Evolutionary conservation across 2,797 vertebrate species (phyloP).

Genomic region (Neopelma chrysocephalum): DNA sequence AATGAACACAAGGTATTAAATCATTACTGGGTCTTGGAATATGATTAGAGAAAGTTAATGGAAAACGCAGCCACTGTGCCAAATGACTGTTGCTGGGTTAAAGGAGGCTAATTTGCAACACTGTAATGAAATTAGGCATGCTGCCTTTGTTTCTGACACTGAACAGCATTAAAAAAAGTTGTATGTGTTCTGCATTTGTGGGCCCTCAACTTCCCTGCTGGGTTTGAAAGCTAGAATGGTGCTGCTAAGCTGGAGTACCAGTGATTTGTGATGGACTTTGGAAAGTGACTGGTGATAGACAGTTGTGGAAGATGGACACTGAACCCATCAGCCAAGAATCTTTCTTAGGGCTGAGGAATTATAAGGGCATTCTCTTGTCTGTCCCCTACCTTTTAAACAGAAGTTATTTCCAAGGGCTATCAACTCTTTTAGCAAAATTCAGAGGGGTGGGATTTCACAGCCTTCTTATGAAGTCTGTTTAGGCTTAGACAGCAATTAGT

Average conservation of each 20-base stretch:
- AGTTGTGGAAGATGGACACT: background rate
- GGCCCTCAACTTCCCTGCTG: background rate
- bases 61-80: slow-evolving; percentile 54
- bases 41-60: slow-evolving; percentile 67
- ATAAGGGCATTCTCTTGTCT: background rate
- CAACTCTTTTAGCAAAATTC: background rate
- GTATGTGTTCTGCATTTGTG: background rate
- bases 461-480: background rate
- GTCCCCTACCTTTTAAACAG: background rate
- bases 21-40: slow-evolving; percentile 62
- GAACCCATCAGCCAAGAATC: background rate
- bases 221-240: background rate
- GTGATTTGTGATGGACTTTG: background rate
- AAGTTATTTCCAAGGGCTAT: background rate
- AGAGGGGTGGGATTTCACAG: background rate
- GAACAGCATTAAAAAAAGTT: background rate
- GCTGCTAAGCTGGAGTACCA: background rate
- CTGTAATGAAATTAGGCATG: slow-evolving; percentile 41
- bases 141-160: slow-evolving; percentile 21
- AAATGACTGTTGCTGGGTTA: slow-evolving; percentile 61
- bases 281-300: background rate
- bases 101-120: slow-evolving; percentile 62
- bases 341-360: background rate
- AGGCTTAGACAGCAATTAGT: background rate
- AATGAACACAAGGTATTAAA: slow-evolving; percentile 44